phyloP scores from a whole-genome alignment of 2,888 invertebrate genomes.

The Melanchra persicariae region DNA sequence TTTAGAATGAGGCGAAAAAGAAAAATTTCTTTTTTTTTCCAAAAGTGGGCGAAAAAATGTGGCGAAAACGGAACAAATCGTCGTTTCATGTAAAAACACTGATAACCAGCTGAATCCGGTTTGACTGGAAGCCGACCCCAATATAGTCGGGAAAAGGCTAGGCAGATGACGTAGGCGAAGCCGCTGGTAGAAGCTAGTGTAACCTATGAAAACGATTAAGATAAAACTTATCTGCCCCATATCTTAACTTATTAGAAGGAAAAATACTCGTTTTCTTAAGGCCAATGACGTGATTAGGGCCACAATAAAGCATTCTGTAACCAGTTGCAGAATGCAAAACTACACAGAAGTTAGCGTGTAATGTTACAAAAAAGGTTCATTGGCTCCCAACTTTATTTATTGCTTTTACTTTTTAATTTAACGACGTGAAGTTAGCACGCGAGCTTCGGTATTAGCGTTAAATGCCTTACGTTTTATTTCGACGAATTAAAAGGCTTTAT shows the following conservation, averaged over 20 bases:
- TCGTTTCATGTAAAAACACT: too few species aligned
- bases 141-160: too few species aligned
- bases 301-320: slow-evolving; percentile 61
- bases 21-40: too few species aligned
- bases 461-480: slow-evolving; percentile 60
- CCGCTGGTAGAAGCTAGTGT: too few species aligned
- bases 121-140: too few species aligned
- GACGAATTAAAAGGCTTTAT: slow-evolving; percentile 55
- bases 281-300: slow-evolving; percentile 55
- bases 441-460: slow-evolving; percentile 71
- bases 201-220: not conserved
- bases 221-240: slow-evolving; percentile 1
- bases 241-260: not conserved
- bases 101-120: too few species aligned
- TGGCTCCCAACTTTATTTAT: slow-evolving; percentile 77
- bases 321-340: slow-evolving; percentile 69
- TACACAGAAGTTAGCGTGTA: slow-evolving; percentile 71
- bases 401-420: slow-evolving; percentile 81
- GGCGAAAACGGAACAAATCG: too few species aligned
- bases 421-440: slow-evolving; percentile 75
- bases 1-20: too few species aligned
- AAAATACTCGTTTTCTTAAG: slow-evolving; percentile 8
- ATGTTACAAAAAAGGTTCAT: slow-evolving; percentile 75
- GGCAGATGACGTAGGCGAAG: too few species aligned
- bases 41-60: too few species aligned